Base-by-base conservation (phyloP, 2,797 vertebrate genomes). In the Silurus aristotelis region DNA sequence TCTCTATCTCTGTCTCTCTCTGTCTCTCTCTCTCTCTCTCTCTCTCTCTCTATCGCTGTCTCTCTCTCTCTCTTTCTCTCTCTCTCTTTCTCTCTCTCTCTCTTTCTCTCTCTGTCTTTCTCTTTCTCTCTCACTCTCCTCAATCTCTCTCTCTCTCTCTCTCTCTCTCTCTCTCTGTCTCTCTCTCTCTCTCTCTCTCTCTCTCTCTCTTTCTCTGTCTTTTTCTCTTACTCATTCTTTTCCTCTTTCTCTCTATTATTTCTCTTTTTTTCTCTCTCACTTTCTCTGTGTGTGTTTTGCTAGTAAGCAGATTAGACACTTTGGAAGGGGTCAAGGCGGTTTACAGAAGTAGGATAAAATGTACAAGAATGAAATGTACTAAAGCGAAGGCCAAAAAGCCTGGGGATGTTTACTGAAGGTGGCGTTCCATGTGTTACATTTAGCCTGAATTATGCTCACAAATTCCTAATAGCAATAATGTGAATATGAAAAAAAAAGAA, bases 341-440 rank as follows among this genome's bases (percentile, higher is more conserved):
- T 58, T 72, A 79, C 31, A 83, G 80, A 83, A 67, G n/a, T 72
- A 85, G 80, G 56, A 43, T 87, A 78, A 87, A 85, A 52, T 84
- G 84, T 86, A 73, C 85, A 71, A 82, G 85, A 84, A 88, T 87
- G 52, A 87, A 84, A 83, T 86, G 83, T 84, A 79, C 82, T 82
- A 22, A 70, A 43, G 55, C 7, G 77, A 82, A 86, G 85, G 87
- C 73, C 83, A 79, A 52, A 79, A 52, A 83, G 79, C 60, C 60
- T 73, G 64, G 19, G 72, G 73, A 82, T 82, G 83, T 89, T 89
- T 87, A 85, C 52, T 82, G 64, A 27, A 75, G 56, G n/a, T 80
- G 55, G 60, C 25, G 48, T 84, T 87, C n/a, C 72, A 19, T 43
- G 31, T 10, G 6, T 38, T 78, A 27, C 15, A 15, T 75, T 22